These are phyloP conservation scores for Gonatopus flavifemur DNA, from an alignment of 1,140 invertebrate genomes.

Conservation along the genomic window DNA sequence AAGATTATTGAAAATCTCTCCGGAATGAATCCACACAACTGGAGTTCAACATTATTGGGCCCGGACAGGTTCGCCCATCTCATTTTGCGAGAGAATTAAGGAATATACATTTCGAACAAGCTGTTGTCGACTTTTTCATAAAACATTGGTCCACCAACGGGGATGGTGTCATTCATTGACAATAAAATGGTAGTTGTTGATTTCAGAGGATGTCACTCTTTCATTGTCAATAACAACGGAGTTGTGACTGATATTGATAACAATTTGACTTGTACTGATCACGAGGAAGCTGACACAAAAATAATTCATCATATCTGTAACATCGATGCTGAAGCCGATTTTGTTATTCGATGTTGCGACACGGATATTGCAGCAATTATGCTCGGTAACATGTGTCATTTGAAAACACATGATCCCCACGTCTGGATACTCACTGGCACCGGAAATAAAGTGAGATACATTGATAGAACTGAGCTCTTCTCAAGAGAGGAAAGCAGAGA, in stretches of 20 bases:
- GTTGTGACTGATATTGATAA: not conserved
- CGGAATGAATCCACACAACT: slow-evolving; percentile 3
- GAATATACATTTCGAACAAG: too few species aligned
- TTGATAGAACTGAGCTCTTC: not conserved
- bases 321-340: too few species aligned
- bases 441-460: not conserved
- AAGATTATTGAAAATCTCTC: slow-evolving; percentile 6
- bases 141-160: not conserved
- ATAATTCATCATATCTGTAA: too few species aligned
- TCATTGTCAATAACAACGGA: too few species aligned
- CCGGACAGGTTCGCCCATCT: not conserved
- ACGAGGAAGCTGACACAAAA: not conserved
- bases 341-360: not conserved
- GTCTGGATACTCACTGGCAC: not conserved
- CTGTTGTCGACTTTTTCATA: too few species aligned
- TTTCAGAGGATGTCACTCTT: too few species aligned
- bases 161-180: not conserved
- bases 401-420: too few species aligned
- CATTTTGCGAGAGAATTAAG: not conserved
- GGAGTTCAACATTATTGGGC: not conserved
- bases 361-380: too few species aligned
- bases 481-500: not conserved
- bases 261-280: not conserved
- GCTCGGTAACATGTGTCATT: too few species aligned
- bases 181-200: not conserved